Conservation (phyloP, 2,888 invertebrate species). For the Amiota minor region DNA sequence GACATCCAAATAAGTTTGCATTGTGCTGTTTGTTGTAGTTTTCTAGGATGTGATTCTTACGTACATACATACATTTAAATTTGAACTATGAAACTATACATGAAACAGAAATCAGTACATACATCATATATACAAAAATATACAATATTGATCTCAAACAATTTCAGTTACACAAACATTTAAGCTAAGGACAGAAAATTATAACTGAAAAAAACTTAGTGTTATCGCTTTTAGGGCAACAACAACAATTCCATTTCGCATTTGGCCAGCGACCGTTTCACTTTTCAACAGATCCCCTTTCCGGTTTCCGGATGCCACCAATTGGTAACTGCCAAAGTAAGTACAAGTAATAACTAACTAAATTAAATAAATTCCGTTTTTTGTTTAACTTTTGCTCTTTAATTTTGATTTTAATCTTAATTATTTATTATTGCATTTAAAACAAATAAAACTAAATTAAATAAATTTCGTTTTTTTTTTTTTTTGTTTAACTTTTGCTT, state of each 20-base stretch:
- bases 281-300: conserved; percentile 89
- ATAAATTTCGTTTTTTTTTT: not conserved
- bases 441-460: not conserved
- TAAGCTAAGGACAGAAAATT: conserved; percentile 73
- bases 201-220: conserved; percentile 78
- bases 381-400: conserved; percentile 12
- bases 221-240: conserved; percentile 94
- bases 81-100: not conserved
- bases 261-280: conserved; percentile 90
- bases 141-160: not conserved
- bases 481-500: conserved; percentile 13
- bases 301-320: conserved; percentile 90
- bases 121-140: conserved; percentile 20
- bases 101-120: not conserved
- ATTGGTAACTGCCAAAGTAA: conserved; percentile 93
- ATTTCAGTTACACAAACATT: conserved; percentile 44
- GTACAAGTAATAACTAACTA: conserved; percentile 73
- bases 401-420: not conserved
- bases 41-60: no score
- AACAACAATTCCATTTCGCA: conserved; percentile 95
- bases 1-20: no score
- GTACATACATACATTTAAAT: not conserved
- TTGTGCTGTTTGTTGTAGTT: no score
- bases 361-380: no score
- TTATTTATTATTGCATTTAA: no score